Evolutionary conservation across 2,888 invertebrate species (phyloP), one percentile per base, ranked within the genome.

Genomic region (Scelioninae gen. 1): DNA sequence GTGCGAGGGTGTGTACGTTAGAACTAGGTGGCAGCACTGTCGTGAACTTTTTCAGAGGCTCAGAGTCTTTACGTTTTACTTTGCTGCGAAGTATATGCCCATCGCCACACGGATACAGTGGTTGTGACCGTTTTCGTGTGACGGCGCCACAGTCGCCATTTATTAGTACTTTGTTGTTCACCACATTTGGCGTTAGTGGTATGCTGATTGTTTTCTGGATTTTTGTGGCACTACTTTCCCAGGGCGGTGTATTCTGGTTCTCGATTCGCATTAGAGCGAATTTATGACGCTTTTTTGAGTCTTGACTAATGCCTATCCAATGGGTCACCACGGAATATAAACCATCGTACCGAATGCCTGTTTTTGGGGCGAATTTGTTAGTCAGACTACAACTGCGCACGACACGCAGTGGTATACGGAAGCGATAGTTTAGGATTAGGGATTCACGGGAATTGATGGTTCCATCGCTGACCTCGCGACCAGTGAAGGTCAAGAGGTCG

Each of bases 331-430:
- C 88, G 0, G 87, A 69, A 43, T 92, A 92, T 5, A 92, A 84
- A 32, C n/a, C n/a, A n/a, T n/a, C n/a, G n/a, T n/a, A n/a, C n/a
- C n/a, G n/a, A n/a, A n/a, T n/a, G n/a, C n/a, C n/a, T n/a, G n/a
- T n/a, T n/a, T n/a, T n/a, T n/a, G n/a, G n/a, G n/a, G n/a, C n/a
- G n/a, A n/a, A n/a, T n/a, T n/a, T n/a, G n/a, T n/a, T n/a, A n/a
- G n/a, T n/a, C n/a, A n/a, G n/a, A n/a, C n/a, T n/a, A n/a, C n/a
- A n/a, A n/a, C n/a, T n/a, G n/a, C n/a, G n/a, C n/a, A n/a, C n/a
- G n/a, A 92, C 78, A 43, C 92, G 84, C n/a, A 92, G 49, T 2
- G 92, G 92, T 45, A 92, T 87, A 49, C 87, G 87, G 75, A 88
- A 88, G 13, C 89, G 86, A 43, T 89, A 90, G 66, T 89, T 92